These are phyloP conservation scores for Volucella inanis DNA, from an alignment of 2,888 invertebrate genomes.

Conservation along the genomic window DNA sequence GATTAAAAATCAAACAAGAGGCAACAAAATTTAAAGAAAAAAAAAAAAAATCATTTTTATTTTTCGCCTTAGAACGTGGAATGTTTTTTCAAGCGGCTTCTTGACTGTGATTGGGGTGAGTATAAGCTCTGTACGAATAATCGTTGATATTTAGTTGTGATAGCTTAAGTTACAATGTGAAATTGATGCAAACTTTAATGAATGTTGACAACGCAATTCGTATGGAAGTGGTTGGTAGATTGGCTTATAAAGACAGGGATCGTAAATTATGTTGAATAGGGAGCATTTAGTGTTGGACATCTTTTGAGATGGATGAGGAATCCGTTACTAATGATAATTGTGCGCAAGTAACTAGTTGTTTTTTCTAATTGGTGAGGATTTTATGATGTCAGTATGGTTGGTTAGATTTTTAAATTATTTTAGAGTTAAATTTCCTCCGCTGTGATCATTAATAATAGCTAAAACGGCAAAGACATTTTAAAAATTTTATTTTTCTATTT, in stretches of 20 bases:
- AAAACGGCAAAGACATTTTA: background rate
- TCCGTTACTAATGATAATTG: constrained; percentile 24
- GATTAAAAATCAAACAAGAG: constrained; percentile 39
- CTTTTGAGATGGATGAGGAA: constrained; percentile 37
- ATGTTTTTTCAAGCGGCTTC: constrained; percentile 51
- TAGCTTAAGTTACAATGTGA: background rate
- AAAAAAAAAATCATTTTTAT: constrained; percentile 13
- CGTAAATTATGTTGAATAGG: constrained; percentile 47
- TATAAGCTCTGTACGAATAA: background rate
- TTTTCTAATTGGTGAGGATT: constrained; percentile 41
- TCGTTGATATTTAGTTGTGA: constrained; percentile 1
- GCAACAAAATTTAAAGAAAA: constrained; percentile 37
- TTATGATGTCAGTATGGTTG: constrained; percentile 38
- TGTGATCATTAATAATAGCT: constrained; percentile 5
- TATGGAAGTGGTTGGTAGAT: constrained; percentile 34
- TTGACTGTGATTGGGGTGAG: constrained; percentile 63
- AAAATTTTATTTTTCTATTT: no score
- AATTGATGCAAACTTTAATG: constrained; percentile 60
- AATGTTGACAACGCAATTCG: constrained; percentile 67
- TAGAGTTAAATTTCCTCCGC: background rate
- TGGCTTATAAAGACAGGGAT: constrained; percentile 39
- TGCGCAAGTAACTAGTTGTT: constrained; percentile 13
- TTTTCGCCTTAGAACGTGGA: constrained; percentile 52
- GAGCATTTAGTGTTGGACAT: constrained; percentile 54
- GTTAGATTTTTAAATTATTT: background rate